These are phyloP conservation scores for Pseudomyrmex pallidus DNA, from an alignment of 1,140 invertebrate species.

Conservation along the genomic window DNA sequence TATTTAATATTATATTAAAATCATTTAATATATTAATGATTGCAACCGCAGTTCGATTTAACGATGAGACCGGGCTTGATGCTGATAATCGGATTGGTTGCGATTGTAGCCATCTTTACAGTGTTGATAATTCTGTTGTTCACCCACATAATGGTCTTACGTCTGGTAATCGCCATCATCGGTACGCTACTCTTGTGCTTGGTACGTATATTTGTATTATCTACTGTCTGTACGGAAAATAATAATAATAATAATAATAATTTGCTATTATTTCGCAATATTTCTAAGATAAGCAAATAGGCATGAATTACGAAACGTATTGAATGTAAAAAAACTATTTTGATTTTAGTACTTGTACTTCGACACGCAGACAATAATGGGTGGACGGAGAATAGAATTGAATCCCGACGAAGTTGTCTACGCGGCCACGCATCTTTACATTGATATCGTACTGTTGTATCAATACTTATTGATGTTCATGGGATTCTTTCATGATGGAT, in stretches of 20 bases:
- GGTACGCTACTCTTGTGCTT: conserved; percentile 82
- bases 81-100: conserved; percentile 84
- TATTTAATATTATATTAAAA: no score
- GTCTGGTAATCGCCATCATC: conserved; percentile 84
- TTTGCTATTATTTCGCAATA: neutral
- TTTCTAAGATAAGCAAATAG: neutral
- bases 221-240: neutral
- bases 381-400: conserved; percentile 87
- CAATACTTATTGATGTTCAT: conserved; percentile 85
- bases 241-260: no score
- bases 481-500: conserved; percentile 52
- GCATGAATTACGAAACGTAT: neutral
- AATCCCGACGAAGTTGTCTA: conserved; percentile 88
- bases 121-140: conserved; percentile 81
- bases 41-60: conserved; percentile 86
- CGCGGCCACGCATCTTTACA: conserved; percentile 87
- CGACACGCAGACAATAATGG: conserved; percentile 90
- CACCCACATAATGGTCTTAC: conserved; percentile 74
- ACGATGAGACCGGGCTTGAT: conserved; percentile 86
- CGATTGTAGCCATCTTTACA: conserved; percentile 85
- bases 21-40: no score
- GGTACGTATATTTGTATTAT: conserved; percentile 56
- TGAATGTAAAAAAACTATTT: conserved; percentile 15
- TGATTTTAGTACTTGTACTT: conserved; percentile 87
- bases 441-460: conserved; percentile 89